These are phyloP conservation scores for Cyclopterus lumpus DNA, from an alignment of 2,797 vertebrate species.

Conservation along the genomic window DNA sequence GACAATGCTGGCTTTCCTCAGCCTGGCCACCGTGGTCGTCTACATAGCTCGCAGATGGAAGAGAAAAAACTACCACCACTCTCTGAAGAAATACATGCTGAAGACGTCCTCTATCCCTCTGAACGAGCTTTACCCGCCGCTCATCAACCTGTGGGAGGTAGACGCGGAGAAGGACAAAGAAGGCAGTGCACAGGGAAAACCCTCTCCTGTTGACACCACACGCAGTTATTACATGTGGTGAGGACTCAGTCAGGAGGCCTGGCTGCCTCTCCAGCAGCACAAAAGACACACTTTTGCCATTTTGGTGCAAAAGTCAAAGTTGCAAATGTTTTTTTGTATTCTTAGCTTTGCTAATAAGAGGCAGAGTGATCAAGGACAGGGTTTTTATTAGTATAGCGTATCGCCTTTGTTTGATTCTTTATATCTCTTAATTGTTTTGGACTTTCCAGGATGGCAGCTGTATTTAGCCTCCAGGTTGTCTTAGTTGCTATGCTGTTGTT, in stretches of 20 bases:
- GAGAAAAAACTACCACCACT: conserved; percentile 98
- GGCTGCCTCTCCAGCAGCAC: conserved; percentile 85
- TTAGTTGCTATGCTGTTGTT: conserved; percentile 86
- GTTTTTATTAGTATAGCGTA: conserved; percentile 95
- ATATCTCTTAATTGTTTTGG: conserved; percentile 64
- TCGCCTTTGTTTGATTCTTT: conserved; percentile 84
- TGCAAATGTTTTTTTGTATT: conserved; percentile 87
- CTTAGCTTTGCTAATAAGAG: conserved; percentile 91
- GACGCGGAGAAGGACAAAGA: conserved; percentile 98
- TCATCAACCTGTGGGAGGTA: conserved; percentile 98
- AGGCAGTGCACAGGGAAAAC: conserved; percentile 89
- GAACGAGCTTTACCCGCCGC: conserved; percentile 97
- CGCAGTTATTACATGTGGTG: conserved; percentile 99
- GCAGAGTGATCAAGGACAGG: conserved; percentile 87
- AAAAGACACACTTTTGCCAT: conserved; percentile 93
- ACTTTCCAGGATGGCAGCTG: conserved; percentile 84
- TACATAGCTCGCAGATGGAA: conserved; percentile 93
- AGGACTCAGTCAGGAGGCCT: conserved; percentile 83
- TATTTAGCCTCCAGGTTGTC: conserved; percentile 86
- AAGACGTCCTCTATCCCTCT: conserved; percentile 98
- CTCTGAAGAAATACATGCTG: conserved; percentile 99
- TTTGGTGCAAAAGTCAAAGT: conserved; percentile 90
- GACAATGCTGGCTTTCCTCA: conserved; percentile 92
- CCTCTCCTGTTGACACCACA: conserved; percentile 95
- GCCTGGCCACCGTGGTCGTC: conserved; percentile 90